Percentiles rank a stretch among this genome's conserved stretches.
Conservation (phyloP, 2,888 invertebrate genomes). For the Cephus sareptanus region DNA sequence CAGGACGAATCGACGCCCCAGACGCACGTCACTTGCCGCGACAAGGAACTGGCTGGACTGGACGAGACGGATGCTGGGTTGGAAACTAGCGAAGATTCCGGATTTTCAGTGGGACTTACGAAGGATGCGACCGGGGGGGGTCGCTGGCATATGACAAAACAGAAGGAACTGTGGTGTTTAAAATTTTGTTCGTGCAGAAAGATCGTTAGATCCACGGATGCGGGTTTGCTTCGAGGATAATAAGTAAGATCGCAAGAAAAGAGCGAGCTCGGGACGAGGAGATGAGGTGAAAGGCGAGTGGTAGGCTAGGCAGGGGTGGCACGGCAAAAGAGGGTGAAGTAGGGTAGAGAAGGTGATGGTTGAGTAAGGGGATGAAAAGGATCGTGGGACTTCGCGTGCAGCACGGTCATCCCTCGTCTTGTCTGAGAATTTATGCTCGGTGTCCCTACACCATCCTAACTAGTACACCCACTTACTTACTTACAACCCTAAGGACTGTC, state of each 20-base stretch:
- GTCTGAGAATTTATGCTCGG: conserved; percentile 62
- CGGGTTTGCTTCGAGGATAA: background rate
- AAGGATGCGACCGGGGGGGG: background rate
- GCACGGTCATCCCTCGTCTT: conserved; percentile 62
- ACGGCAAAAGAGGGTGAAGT: background rate
- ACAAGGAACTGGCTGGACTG: background rate
- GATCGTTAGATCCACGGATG: background rate
- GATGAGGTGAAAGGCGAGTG: background rate
- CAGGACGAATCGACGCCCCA: conserved; percentile 15
- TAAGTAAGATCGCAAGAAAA: background rate
- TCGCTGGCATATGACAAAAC: background rate
- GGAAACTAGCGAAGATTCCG: background rate
- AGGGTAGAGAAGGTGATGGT: conserved; percentile 5
- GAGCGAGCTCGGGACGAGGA: background rate
- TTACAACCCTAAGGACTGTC: conserved; percentile 42
- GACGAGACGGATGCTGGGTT: background rate
- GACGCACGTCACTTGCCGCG: background rate
- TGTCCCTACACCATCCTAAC: conserved; percentile 63
- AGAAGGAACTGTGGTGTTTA: background rate
- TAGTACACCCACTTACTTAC: conserved; percentile 65
- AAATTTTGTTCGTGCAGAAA: background rate
- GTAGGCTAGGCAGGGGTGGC: background rate
- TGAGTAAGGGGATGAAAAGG: conserved; percentile 32
- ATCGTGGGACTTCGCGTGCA: conserved; percentile 59
- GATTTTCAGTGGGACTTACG: background rate